Percentiles rank a stretch among this genome's conserved stretches.
phyloP scores from a whole-genome alignment of 2,113 vertebrate genomes.

The Mormyrus lacerda region DNA sequence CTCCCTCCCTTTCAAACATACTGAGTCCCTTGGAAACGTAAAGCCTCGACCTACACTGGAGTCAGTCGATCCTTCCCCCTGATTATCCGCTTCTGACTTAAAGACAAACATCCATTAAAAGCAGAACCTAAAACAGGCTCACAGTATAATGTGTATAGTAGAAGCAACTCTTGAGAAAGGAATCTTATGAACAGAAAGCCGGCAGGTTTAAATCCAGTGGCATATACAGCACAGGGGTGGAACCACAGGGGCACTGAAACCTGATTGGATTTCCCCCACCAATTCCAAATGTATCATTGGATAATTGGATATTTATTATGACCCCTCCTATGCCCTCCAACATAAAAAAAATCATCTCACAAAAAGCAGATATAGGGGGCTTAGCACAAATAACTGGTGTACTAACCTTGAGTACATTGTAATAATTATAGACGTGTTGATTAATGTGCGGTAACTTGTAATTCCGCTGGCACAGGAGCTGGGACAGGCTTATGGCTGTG shows the following conservation, averaged over 20 bases:
- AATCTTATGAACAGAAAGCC: not conserved
- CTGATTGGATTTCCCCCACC: not conserved
- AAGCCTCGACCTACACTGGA: not conserved
- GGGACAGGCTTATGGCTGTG: slow-evolving; percentile 63
- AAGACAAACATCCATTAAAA: not conserved
- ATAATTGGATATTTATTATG: not conserved
- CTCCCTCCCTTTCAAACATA: not conserved
- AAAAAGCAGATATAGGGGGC: not conserved
- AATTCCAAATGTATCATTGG: not conserved
- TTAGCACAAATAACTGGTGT: not conserved
- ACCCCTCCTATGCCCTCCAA: not conserved
- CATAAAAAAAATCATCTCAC: not conserved
- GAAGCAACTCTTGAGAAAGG: not conserved
- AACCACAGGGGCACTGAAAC: not conserved
- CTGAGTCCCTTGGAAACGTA: not conserved
- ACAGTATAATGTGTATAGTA: not conserved
- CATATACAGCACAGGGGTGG: not conserved
- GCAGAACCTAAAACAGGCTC: not conserved
- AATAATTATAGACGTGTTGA: not conserved
- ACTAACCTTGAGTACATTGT: not conserved
- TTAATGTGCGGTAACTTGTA: not conserved
- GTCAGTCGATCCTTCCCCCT: not conserved
- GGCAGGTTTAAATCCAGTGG: not conserved
- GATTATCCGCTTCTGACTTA: not conserved
- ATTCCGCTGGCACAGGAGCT: slow-evolving; percentile 58